Evolutionary conservation across 2,113 vertebrate genomes (phyloP).

Genomic region (Mellivora capensis): DNA sequence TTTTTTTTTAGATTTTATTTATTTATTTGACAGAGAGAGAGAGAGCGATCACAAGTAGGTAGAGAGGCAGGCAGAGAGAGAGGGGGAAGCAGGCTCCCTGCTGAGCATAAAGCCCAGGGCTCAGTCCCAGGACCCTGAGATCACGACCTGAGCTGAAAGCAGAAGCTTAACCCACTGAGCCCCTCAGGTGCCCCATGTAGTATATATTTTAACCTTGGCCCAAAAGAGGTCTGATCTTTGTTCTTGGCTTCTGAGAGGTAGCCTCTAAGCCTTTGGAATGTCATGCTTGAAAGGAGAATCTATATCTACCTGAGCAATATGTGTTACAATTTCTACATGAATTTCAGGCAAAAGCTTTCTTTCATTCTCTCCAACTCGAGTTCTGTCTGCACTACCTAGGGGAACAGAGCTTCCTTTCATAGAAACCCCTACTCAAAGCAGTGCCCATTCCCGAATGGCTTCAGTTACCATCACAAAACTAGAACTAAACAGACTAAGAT

Average conservation of each 20-base stretch:
- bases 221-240: neutral
- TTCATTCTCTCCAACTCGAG: neutral
- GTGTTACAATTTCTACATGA: neutral
- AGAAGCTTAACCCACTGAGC: too few relatives aligned
- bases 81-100: too few relatives aligned
- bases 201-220: neutral
- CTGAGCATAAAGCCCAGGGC: too few relatives aligned
- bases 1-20: too few relatives aligned
- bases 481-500: neutral
- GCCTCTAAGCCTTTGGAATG: neutral
- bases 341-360: slow-evolving; percentile 8
- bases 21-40: too few relatives aligned
- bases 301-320: neutral
- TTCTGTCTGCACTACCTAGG: neutral
- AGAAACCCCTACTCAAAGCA: slow-evolving; percentile 6
- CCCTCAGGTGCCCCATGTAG: too few relatives aligned
- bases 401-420: neutral
- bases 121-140: too few relatives aligned
- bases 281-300: neutral
- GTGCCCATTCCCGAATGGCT: neutral
- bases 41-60: too few relatives aligned
- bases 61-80: too few relatives aligned
- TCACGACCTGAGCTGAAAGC: too few relatives aligned
- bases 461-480: neutral
- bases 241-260: neutral